Evolutionary conservation across 2,113 vertebrate species (phyloP).

Genomic region (Ascaphus truei): DNA sequence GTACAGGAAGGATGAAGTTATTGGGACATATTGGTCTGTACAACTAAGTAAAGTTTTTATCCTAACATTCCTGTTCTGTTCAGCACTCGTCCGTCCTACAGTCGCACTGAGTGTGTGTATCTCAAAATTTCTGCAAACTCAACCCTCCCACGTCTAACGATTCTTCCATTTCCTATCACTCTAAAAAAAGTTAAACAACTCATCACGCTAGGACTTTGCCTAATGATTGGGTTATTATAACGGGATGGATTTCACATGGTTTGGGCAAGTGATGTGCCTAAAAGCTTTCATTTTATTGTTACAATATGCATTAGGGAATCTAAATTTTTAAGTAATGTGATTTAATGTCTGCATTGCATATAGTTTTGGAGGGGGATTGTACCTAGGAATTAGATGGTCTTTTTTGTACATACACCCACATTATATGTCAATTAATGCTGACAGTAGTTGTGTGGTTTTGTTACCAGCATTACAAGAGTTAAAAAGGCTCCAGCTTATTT

Average conservation of each 20-base stretch:
- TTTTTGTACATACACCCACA: background rate
- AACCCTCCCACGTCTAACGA: background rate
- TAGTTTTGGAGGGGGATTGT: background rate
- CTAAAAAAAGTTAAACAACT: background rate
- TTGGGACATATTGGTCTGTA: too few relatives aligned
- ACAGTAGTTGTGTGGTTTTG: background rate
- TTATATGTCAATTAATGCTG: too few relatives aligned
- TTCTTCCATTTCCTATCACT: background rate
- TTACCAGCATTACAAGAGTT: background rate
- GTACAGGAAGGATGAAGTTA: too few relatives aligned
- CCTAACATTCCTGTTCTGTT: too few relatives aligned
- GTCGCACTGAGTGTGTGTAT: too few relatives aligned
- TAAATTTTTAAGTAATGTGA: background rate
- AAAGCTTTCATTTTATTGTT: constrained; percentile 15
- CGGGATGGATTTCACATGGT: background rate
- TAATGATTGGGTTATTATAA: background rate
- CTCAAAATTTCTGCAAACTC: too few relatives aligned
- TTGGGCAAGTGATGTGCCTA: constrained; percentile 4
- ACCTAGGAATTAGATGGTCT: background rate
- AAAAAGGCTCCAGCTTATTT: constrained; percentile 48
- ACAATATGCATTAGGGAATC: background rate
- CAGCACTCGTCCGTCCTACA: too few relatives aligned
- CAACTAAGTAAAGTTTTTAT: too few relatives aligned
- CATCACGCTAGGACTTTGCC: background rate
- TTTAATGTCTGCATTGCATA: background rate